Conservation (phyloP, 2,888 invertebrate species). For the Isotomurus palustris region DNA sequence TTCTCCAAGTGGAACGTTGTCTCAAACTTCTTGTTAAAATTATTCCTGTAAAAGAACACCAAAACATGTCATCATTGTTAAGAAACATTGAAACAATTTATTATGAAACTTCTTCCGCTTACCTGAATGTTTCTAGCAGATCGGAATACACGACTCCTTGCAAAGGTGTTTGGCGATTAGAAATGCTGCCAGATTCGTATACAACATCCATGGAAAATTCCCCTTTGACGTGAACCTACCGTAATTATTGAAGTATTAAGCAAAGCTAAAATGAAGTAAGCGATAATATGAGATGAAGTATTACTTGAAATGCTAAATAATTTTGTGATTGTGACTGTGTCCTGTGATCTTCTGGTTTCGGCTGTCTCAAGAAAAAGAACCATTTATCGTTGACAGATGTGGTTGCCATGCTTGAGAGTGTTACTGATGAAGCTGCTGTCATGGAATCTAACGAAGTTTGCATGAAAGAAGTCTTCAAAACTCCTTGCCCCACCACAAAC, state of each 20-base stretch:
- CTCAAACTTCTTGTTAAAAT: conserved; percentile 77
- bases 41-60: conserved; percentile 53
- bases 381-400: conserved; percentile 35
- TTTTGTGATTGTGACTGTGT: conserved; percentile 48
- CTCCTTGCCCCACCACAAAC: conserved; percentile 32
- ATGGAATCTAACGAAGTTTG: conserved; percentile 33
- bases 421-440: conserved; percentile 36
- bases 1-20: conserved; percentile 66
- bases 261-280: background rate
- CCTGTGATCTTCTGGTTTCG: conserved; percentile 31
- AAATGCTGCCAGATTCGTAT: conserved; percentile 70
- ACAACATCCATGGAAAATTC: conserved; percentile 79
- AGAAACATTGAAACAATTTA: background rate
- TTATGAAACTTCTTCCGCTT: too few relatives aligned
- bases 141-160: conserved; percentile 63
- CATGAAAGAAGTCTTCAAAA: conserved; percentile 29
- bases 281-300: background rate
- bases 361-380: conserved; percentile 37
- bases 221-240: conserved; percentile 62
- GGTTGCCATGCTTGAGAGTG: conserved; percentile 35
- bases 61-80: too few relatives aligned
- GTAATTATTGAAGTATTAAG: background rate
- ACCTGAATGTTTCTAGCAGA: conserved; percentile 54
- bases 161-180: conserved; percentile 56
- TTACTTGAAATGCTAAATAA: conserved; percentile 50